Evolutionary conservation across 2,113 vertebrate species (phyloP).

Genomic region (Pygoscelis adeliae): DNA sequence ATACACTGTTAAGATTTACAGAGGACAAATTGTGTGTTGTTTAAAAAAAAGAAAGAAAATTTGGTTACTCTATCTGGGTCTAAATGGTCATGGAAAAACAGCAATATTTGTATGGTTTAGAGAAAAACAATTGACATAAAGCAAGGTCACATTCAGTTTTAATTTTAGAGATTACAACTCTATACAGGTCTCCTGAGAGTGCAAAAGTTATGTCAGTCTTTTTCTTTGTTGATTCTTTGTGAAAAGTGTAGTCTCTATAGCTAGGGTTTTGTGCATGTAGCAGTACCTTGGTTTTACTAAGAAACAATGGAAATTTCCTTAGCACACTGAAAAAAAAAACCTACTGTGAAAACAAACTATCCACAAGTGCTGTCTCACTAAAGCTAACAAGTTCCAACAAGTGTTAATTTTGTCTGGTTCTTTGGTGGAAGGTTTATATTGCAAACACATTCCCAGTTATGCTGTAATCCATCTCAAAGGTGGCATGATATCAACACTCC

Average conservation of each 20-base stretch:
- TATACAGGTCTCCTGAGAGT: not conserved
- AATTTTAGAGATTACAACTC: not conserved
- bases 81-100: not conserved
- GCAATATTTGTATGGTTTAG: not conserved
- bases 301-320: not conserved
- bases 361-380: not conserved
- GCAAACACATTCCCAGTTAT: slow-evolving; percentile 40
- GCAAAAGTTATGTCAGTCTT: not conserved
- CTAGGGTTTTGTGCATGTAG: not conserved
- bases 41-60: not conserved
- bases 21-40: not conserved
- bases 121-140: not conserved
- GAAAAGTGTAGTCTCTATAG: not conserved
- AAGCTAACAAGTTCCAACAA: slow-evolving; percentile 34
- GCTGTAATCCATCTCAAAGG: slow-evolving; percentile 38
- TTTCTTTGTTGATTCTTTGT: not conserved
- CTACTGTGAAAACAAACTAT: slow-evolving; percentile 1
- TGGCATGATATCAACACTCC: not conserved
- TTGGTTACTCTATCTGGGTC: not conserved
- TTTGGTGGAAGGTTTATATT: slow-evolving; percentile 18
- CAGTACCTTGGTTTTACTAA: not conserved
- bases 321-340: not conserved
- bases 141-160: not conserved
- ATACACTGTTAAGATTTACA: not conserved
- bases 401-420: slow-evolving; percentile 40